phyloP scores from a whole-genome alignment of 2,797 vertebrate genomes.

The Heterohyrax brucei region DNA sequence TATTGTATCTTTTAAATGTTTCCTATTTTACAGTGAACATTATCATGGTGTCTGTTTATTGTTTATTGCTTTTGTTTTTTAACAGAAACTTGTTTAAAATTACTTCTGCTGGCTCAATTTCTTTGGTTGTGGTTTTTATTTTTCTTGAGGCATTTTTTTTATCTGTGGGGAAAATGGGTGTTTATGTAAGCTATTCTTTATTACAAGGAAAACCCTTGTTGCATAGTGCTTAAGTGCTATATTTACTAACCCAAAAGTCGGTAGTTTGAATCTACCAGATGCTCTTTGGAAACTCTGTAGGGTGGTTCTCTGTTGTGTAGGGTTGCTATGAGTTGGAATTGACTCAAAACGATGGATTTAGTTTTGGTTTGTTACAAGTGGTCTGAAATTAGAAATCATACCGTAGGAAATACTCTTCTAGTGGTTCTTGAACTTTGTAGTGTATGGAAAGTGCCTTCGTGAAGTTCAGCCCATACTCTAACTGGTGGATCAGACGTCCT shows the following conservation, averaged over 20 bases:
- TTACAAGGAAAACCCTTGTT: neutral
- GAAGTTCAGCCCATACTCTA: neutral
- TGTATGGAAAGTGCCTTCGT: neutral
- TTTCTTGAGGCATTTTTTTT: slow-evolving; percentile 28
- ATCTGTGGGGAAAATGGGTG: neutral
- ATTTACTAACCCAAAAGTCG: no score
- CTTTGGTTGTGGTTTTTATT: slow-evolving; percentile 52
- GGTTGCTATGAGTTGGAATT: no score
- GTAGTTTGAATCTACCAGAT: no score
- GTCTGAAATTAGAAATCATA: slow-evolving; percentile 47
- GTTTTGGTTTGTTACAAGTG: slow-evolving; percentile 27
- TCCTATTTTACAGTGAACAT: neutral
- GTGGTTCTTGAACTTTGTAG: neutral
- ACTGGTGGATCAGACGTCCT: neutral
- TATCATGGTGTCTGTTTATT: neutral
- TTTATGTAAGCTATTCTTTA: slow-evolving; percentile 49
- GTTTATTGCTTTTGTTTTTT: slow-evolving; percentile 26
- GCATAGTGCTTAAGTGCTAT: no score
- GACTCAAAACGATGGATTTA: no score
- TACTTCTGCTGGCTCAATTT: slow-evolving; percentile 16
- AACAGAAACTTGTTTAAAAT: slow-evolving; percentile 41
- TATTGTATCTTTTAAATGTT: neutral
- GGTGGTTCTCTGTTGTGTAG: no score
- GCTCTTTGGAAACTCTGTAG: no score
- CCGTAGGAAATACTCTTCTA: slow-evolving; percentile 9